A percentile compares a stretch with the other conserved stretches of the same genome.
phyloP scores from a whole-genome alignment of 2,888 invertebrate genomes.

The Xestia ashworthii region DNA sequence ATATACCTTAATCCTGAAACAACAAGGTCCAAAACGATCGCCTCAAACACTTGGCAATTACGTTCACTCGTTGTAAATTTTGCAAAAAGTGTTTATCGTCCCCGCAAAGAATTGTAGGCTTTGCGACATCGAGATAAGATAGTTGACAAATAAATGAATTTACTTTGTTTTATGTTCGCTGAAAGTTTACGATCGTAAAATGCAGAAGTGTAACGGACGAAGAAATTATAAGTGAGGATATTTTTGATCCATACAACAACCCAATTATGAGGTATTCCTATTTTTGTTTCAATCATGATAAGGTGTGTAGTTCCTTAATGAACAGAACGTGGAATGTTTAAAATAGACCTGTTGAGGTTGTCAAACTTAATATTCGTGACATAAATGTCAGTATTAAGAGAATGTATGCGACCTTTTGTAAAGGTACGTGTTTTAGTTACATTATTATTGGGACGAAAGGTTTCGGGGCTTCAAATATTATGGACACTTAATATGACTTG shows the following conservation, averaged over 20 bases:
- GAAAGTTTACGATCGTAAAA: slow-evolving; percentile 71
- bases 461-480: slow-evolving; percentile 18
- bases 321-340: slow-evolving; percentile 53
- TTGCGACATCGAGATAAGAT: slow-evolving; percentile 76
- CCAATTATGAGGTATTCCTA: slow-evolving; percentile 53
- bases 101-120: slow-evolving; percentile 76
- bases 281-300: slow-evolving; percentile 56
- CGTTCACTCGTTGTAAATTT: slow-evolving; percentile 72
- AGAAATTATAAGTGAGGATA: slow-evolving; percentile 58
- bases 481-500: slow-evolving; percentile 10
- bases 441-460: slow-evolving; percentile 39
- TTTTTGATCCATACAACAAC: slow-evolving; percentile 49
- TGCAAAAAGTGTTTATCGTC: slow-evolving; percentile 72
- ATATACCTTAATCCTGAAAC: slow-evolving; percentile 56
- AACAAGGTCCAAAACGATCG: slow-evolving; percentile 51
- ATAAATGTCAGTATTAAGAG: slow-evolving; percentile 57
- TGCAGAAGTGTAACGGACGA: slow-evolving; percentile 59
- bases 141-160: slow-evolving; percentile 71
- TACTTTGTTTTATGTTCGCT: slow-evolving; percentile 65
- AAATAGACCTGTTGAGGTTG: slow-evolving; percentile 45
- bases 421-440: slow-evolving; percentile 33
- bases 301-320: slow-evolving; percentile 49
- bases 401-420: slow-evolving; percentile 56
- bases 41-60: slow-evolving; percentile 61
- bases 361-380: slow-evolving; percentile 58